Percentiles rank a stretch among this genome's conserved stretches.
Conservation (phyloP, 2,888 invertebrate species). For the Ecliptopera silaceata region DNA sequence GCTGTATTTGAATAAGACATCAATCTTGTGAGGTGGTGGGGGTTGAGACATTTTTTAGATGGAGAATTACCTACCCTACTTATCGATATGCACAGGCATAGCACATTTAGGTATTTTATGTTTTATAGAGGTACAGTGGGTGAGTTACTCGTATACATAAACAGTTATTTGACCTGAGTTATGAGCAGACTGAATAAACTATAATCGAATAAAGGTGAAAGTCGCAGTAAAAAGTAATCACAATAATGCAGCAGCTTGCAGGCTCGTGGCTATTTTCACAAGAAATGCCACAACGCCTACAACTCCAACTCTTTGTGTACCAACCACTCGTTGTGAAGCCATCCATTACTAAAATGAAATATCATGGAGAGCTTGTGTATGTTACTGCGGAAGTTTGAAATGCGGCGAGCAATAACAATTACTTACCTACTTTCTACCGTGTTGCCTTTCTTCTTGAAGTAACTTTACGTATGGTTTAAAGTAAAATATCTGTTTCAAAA, state of each 20-base stretch:
- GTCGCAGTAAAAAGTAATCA: conserved; percentile 13
- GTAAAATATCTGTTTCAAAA: too few relatives aligned
- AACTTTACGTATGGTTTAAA: too few relatives aligned
- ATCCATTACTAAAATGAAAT: conserved; percentile 38
- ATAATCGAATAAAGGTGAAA: not conserved
- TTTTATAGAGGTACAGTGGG: too few relatives aligned
- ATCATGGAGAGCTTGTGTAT: conserved; percentile 12
- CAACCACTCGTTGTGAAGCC: conserved; percentile 14
- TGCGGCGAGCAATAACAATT: not conserved
- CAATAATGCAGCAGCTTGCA: conserved; percentile 8
- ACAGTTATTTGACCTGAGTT: too few relatives aligned
- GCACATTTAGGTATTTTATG: conserved; percentile 31
- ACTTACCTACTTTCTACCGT: not conserved
- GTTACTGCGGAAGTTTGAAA: conserved; percentile 1
- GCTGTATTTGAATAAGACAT: conserved; percentile 29
- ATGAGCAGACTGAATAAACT: too few relatives aligned
- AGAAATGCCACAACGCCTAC: conserved; percentile 6
- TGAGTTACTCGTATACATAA: too few relatives aligned
- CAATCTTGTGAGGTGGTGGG: conserved; percentile 37
- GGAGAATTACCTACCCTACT: conserved; percentile 20
- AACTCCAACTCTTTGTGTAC: conserved; percentile 14
- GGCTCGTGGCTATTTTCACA: not conserved
- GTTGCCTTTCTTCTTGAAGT: too few relatives aligned
- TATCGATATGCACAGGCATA: conserved; percentile 35
- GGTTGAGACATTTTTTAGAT: conserved; percentile 36